A percentile compares a stretch with the other conserved stretches of the same genome.
Evolutionary conservation across 2,888 invertebrate species (phyloP).

Genomic region (Micropterix aruncella): DNA sequence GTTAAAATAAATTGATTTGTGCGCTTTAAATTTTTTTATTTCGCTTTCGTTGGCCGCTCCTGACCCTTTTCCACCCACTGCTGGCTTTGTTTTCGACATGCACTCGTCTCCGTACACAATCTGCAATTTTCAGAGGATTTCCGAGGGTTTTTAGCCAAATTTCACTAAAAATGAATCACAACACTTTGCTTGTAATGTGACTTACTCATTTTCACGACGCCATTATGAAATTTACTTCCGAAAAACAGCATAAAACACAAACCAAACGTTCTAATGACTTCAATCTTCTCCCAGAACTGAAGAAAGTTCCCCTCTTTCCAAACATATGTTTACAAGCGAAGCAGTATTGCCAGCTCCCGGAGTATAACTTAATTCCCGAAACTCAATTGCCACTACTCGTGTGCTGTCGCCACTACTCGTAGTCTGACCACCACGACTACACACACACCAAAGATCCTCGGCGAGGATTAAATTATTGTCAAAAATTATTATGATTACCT

Average conservation of each 20-base stretch:
- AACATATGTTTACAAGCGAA: background rate
- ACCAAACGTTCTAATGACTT: background rate
- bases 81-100: background rate
- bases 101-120: conserved; percentile 1
- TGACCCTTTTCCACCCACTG: no score
- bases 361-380: background rate
- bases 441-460: no score
- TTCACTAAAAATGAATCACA: background rate
- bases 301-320: background rate
- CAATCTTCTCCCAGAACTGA: background rate
- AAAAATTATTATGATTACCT: no score
- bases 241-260: background rate
- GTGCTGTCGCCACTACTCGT: no score
- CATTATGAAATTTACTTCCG: background rate
- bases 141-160: background rate
- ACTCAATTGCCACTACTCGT: background rate
- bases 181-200: background rate
- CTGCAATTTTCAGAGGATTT: background rate
- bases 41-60: no score
- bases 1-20: no score
- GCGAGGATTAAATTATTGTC: no score
- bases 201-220: background rate
- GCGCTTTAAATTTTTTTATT: no score
- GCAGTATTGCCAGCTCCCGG: background rate
- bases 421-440: no score